Base-by-base conservation (phyloP, 2,888 invertebrate genomes). In the Chrysotoxum bicinctum region DNA sequence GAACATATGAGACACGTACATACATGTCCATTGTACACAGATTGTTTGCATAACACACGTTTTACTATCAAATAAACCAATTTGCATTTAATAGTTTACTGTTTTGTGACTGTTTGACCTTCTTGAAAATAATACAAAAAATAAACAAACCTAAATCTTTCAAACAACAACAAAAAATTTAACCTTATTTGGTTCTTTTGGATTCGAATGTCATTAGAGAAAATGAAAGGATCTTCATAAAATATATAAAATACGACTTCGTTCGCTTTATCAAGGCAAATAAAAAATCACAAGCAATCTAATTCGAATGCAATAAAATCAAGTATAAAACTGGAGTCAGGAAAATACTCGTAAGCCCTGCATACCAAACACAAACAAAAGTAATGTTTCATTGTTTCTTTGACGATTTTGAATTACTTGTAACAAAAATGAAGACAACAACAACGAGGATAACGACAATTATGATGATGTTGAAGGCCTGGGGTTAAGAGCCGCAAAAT, bases 301-400 rank as follows among this genome's bases (percentile, higher is more conserved):
- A 68, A 69, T 74, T 78, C 74, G 35, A 66, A 78, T 83, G 48
- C 69, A 70, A 64, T 56, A 78, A 78, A 82, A 82, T 37, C 78
- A 78, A 76, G 45, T 14, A 19, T 35, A 26, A 26, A 3, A 5
- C 26, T 26, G 5, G 2, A 12, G 3, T 14, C 14, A 45, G 52
- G 12, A 21, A n/a, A 37, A 69, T 56, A n/a, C n/a, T n/a, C n/a
- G n/a, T n/a, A 68, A 64, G 30, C 66, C 48, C n/a, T 35, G 37
- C 54, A 73, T 52, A 60, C 52, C 4, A 43, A 62, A 26, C 32
- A 54, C 32, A 30, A 10, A 58, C 48, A 50, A 19, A 56, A 26
- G 19, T 35, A 32, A 48, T 48, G 21, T 60, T 60, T 30, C 30
- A 60, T 75, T 76, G 72, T 76, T 40, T 75, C 19, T 72, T 69